Percentiles rank a stretch among this genome's conserved stretches.
phyloP scores from a whole-genome alignment of 2,888 invertebrate genomes.

The Pristionchus arcanus region DNA sequence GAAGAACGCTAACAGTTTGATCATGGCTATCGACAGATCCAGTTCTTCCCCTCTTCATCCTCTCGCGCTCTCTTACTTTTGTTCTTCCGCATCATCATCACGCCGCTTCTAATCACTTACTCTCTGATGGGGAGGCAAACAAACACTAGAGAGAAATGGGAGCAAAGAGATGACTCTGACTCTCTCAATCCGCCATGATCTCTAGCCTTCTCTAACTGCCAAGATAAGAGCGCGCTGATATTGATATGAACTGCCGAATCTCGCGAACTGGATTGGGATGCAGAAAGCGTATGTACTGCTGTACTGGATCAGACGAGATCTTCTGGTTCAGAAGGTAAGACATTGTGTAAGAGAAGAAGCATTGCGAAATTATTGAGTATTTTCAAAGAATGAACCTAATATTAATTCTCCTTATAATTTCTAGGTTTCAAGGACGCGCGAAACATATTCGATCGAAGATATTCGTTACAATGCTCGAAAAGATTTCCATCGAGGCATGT shows the following conservation, averaged over 20 bases:
- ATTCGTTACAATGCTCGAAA: not conserved
- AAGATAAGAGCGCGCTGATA: conserved; percentile 9
- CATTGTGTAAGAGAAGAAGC: too few species aligned
- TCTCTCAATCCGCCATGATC: not conserved
- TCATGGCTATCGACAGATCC: not conserved
- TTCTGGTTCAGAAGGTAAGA: not conserved
- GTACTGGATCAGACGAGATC: not conserved
- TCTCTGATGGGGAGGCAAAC: not conserved
- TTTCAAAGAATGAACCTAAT: too few species aligned
- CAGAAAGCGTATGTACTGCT: not conserved
- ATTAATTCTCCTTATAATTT: too few species aligned
- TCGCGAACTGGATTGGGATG: conserved; percentile 31
- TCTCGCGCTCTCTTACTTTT: conserved; percentile 32
- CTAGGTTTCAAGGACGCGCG: not conserved
- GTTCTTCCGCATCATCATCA: conserved; percentile 12
- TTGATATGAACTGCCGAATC: conserved; percentile 26
- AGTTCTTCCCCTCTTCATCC: not conserved
- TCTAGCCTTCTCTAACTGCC: not conserved
- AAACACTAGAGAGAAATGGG: not conserved
- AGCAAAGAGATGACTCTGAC: not conserved
- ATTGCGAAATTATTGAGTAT: not conserved
- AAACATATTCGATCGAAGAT: not conserved
- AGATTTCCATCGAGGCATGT: too few species aligned
- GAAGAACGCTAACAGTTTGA: not conserved
- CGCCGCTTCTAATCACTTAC: conserved; percentile 48